phyloP scores from a whole-genome alignment of 2,888 invertebrate genomes.

The Yponomeuta plumbellus region DNA sequence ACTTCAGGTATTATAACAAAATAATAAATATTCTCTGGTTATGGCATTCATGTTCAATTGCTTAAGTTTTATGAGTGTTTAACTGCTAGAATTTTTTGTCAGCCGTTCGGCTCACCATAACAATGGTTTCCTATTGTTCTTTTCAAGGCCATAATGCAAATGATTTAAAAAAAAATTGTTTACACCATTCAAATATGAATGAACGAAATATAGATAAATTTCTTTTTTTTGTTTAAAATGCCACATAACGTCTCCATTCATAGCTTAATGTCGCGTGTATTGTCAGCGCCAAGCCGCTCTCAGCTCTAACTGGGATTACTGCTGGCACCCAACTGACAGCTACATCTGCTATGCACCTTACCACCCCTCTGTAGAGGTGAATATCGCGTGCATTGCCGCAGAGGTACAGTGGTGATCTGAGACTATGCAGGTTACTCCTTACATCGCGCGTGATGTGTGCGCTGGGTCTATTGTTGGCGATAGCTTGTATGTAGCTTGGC shows the following conservation, averaged over 20 bases:
- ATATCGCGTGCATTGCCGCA: neutral
- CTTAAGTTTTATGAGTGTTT: no score
- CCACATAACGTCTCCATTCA: neutral
- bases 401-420: neutral
- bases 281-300: neutral
- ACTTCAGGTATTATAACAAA: no score
- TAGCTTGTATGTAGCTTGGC: neutral
- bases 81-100: no score
- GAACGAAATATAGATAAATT: no score
- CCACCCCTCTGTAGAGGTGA: neutral
- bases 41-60: no score
- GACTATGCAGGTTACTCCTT: neutral
- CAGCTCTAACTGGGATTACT: constrained; percentile 1
- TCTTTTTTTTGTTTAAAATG: no score
- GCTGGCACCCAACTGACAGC: neutral
- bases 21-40: no score
- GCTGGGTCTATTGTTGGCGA: neutral
- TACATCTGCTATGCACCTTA: neutral
- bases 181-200: no score
- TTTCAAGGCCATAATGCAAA: no score
- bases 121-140: no score
- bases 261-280: neutral
- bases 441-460: neutral
- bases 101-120: no score
- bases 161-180: no score